phyloP scores from a whole-genome alignment of 2,888 invertebrate genomes.

The Xanthia togata region DNA sequence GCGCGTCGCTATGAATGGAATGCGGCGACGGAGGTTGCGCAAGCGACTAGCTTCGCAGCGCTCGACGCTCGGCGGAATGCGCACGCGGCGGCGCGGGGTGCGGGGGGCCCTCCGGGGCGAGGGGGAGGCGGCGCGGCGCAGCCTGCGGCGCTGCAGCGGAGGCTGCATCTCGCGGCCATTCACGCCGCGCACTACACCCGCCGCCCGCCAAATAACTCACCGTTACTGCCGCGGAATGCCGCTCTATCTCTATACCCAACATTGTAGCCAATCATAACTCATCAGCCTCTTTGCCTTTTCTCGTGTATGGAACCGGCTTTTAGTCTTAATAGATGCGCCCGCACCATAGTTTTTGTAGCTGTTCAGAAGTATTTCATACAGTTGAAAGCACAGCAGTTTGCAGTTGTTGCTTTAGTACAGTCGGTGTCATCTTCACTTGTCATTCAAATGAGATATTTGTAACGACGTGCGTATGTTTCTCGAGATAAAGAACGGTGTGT shows the following conservation, averaged over 20 bases:
- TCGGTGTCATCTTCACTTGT: slow-evolving; percentile 1
- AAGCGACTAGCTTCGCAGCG: slow-evolving; percentile 83
- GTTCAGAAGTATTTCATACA: slow-evolving; percentile 8
- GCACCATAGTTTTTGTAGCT: slow-evolving; percentile 14
- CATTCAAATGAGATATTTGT: slow-evolving; percentile 11
- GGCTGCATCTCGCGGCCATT: slow-evolving; percentile 89
- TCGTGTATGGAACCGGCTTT: slow-evolving; percentile 35
- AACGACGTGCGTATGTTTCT: background rate
- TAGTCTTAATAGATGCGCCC: slow-evolving; percentile 31
- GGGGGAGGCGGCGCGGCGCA: slow-evolving; percentile 66
- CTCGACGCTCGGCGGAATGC: slow-evolving; percentile 82
- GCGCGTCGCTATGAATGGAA: slow-evolving; percentile 89
- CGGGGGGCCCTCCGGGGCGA: slow-evolving; percentile 64
- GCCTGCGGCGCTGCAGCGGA: slow-evolving; percentile 80
- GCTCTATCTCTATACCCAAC: slow-evolving; percentile 84
- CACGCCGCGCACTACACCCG: slow-evolving; percentile 81
- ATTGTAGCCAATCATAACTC: slow-evolving; percentile 73
- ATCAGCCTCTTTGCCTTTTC: slow-evolving; percentile 51
- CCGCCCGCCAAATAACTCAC: slow-evolving; percentile 88
- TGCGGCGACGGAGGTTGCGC: slow-evolving; percentile 88
- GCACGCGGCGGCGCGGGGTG: slow-evolving; percentile 68
- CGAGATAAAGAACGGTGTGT: background rate
- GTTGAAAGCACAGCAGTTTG: no score
- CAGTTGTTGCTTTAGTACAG: background rate
- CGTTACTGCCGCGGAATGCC: slow-evolving; percentile 88